phyloP scores from a whole-genome alignment of 2,113 vertebrate species.

The Planiliza haematocheilus region DNA sequence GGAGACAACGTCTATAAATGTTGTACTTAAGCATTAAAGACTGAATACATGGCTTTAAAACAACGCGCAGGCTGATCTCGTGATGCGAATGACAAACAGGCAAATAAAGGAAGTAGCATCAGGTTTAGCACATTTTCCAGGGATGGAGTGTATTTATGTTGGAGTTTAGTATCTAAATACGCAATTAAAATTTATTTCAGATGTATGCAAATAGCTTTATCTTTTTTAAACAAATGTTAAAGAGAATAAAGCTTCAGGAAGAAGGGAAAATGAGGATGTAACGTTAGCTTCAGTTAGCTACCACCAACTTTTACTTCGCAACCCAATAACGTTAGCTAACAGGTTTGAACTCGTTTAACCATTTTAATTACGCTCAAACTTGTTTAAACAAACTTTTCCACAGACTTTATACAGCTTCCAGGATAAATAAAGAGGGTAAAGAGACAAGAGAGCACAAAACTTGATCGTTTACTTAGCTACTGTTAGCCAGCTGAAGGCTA shows the following conservation, averaged over 20 bases:
- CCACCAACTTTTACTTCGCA: slow-evolving; percentile 16
- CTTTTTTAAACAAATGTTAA: background rate
- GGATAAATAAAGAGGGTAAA: background rate
- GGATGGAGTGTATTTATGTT: background rate
- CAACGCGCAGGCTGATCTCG: background rate
- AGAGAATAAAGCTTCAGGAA: background rate
- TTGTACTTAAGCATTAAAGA: background rate
- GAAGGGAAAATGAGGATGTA: background rate
- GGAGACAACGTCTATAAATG: background rate
- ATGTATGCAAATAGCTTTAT: background rate
- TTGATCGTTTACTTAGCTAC: background rate
- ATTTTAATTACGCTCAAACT: background rate
- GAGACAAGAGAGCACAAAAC: background rate
- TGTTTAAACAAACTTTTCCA: fast-evolving
- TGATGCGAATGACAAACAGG: slow-evolving; percentile 39
- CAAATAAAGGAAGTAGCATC: slow-evolving; percentile 53
- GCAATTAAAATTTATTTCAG: background rate
- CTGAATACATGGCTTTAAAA: background rate
- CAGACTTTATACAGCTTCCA: too few species aligned
- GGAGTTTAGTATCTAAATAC: background rate
- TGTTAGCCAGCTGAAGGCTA: slow-evolving; percentile 30
- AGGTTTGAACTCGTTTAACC: background rate
- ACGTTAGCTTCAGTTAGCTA: slow-evolving; percentile 37
- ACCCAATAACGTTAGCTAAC: too few species aligned
- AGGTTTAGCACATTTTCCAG: slow-evolving; percentile 20